phyloP scores from a whole-genome alignment of 2,113 vertebrate species.

The Clinocottus analis region DNA sequence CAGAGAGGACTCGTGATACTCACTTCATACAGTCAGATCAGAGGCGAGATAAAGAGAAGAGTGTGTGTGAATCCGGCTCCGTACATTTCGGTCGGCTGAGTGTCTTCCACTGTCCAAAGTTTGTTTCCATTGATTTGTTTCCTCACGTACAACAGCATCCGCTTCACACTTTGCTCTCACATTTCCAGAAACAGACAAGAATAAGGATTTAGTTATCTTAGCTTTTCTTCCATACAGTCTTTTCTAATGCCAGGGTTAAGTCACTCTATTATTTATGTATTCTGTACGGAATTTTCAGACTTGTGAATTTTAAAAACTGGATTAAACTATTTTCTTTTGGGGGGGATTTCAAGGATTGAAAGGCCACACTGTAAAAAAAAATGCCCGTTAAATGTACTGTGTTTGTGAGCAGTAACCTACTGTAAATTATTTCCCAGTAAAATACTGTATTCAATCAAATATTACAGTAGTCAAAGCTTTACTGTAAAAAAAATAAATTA shows the following conservation, averaged over 20 bases:
- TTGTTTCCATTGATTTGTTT: conserved; percentile 10
- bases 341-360: neutral
- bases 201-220: neutral
- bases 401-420: too few species aligned
- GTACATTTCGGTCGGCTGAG: neutral
- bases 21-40: conserved; percentile 36
- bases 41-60: conserved; percentile 10
- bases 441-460: too few species aligned
- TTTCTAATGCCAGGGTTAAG: neutral
- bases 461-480: too few species aligned
- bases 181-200: neutral
- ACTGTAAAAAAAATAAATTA: too few species aligned
- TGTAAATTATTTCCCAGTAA: too few species aligned
- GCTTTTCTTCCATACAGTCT: neutral
- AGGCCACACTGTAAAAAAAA: too few species aligned
- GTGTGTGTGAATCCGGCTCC: conserved; percentile 1
- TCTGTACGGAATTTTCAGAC: neutral
- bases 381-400: too few species aligned
- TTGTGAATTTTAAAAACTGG: neutral
- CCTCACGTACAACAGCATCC: conserved; percentile 1
- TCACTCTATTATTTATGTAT: neutral
- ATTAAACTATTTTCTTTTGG: too few species aligned
- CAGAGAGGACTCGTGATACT: conserved; percentile 50
- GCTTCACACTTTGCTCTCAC: neutral
- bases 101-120: neutral